Evolutionary conservation across 2,797 vertebrate species (phyloP).

Genomic region (Anguilla marmorata): DNA sequence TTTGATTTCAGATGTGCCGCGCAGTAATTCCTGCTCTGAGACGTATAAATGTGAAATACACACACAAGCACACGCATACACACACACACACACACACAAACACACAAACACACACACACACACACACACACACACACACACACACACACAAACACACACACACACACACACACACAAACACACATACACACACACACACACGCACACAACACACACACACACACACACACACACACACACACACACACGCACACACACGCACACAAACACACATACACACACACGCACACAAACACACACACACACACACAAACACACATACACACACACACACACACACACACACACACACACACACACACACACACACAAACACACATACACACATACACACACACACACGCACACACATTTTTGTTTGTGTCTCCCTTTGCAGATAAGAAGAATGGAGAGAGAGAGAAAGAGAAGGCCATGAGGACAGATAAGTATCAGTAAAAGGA

Average conservation of each 20-base stretch:
- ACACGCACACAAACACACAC: constrained; percentile 12
- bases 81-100: too few relatives aligned
- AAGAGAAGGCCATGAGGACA: not conserved
- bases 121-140: too few relatives aligned
- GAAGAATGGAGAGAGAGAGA: not conserved
- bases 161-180: too few relatives aligned
- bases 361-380: too few relatives aligned
- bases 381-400: too few relatives aligned
- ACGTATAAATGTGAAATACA: too few relatives aligned
- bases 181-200: too few relatives aligned
- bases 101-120: too few relatives aligned
- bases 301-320: not conserved
- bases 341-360: not conserved
- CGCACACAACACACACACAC: not conserved
- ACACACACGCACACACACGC: not conserved
- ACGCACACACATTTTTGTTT: constrained; percentile 2
- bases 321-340: not conserved
- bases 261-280: constrained; percentile 6
- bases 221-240: constrained; percentile 12
- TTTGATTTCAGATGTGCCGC: too few relatives aligned
- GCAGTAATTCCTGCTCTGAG: too few relatives aligned
- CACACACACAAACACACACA: too few relatives aligned
- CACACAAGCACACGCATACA: too few relatives aligned
- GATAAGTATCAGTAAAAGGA: not conserved
- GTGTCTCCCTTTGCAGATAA: not conserved